These are phyloP conservation scores for Lasioglossum figueresi DNA, from an alignment of 2,888 invertebrate species.

Conservation along the genomic window DNA sequence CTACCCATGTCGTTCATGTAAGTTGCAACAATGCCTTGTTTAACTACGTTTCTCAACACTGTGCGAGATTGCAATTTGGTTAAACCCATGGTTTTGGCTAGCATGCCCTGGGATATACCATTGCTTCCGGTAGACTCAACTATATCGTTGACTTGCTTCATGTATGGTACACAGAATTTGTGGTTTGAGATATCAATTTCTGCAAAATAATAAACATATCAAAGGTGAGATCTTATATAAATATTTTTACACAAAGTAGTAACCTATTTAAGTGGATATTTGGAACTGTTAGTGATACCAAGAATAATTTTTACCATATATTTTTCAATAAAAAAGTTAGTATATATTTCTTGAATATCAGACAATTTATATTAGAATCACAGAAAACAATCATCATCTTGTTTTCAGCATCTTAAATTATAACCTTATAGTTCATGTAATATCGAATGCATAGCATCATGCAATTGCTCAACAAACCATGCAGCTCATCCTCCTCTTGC, in stretches of 20 bases:
- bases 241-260: neutral
- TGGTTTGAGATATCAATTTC: conserved; percentile 76
- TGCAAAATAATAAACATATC: conserved; percentile 46
- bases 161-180: conserved; percentile 75
- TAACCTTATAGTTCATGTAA: neutral
- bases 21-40: conserved; percentile 83
- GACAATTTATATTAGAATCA: too few species aligned
- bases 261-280: neutral
- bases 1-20: conserved; percentile 86
- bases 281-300: neutral
- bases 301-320: too few species aligned
- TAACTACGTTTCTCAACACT: conserved; percentile 84
- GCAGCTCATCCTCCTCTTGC: conserved; percentile 82
- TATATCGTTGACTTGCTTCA: conserved; percentile 85
- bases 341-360: too few species aligned
- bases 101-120: conserved; percentile 85
- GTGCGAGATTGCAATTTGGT: conserved; percentile 84
- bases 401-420: too few species aligned
- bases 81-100: conserved; percentile 81
- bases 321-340: too few species aligned
- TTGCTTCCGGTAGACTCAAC: conserved; percentile 84
- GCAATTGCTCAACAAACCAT: conserved; percentile 64
- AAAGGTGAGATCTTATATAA: neutral
- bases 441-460: neutral
- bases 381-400: too few species aligned